Evolutionary conservation across 2,888 invertebrate species (phyloP).

Genomic region (Orthosia cruda): DNA sequence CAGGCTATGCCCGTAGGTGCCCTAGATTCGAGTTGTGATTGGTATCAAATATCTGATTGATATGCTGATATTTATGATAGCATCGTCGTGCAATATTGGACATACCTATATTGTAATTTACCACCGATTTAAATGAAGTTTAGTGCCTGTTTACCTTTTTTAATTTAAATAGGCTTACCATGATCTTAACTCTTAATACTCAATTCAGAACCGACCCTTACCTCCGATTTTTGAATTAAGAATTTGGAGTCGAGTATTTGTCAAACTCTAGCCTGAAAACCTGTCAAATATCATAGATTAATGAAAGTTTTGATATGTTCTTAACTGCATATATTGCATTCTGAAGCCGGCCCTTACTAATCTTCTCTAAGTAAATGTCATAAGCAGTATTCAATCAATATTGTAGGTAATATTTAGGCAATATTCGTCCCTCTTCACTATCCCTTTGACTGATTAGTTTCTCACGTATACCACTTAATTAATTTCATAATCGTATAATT

Average conservation of each 20-base stretch:
- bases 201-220: too few relatives aligned
- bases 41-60: constrained; percentile 9
- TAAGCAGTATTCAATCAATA: not conserved
- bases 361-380: not conserved
- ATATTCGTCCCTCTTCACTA: not conserved
- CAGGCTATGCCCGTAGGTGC: constrained; percentile 6
- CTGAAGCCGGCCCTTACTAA: not conserved
- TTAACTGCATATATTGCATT: too few relatives aligned
- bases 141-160: too few relatives aligned
- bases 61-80: not conserved
- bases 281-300: too few relatives aligned
- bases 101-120: not conserved
- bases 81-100: not conserved
- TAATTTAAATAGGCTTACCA: too few relatives aligned
- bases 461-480: constrained; percentile 11
- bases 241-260: too few relatives aligned
- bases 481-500: constrained; percentile 14
- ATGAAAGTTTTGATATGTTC: too few relatives aligned
- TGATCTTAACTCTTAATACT: too few relatives aligned
- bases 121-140: too few relatives aligned
- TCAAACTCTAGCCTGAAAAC: too few relatives aligned
- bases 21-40: constrained; percentile 1
- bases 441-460: constrained; percentile 7
- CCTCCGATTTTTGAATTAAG: too few relatives aligned
- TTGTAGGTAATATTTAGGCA: not conserved